Base-by-base conservation (phyloP, 2,888 invertebrate genomes). In the Notodonta ziczac region DNA sequence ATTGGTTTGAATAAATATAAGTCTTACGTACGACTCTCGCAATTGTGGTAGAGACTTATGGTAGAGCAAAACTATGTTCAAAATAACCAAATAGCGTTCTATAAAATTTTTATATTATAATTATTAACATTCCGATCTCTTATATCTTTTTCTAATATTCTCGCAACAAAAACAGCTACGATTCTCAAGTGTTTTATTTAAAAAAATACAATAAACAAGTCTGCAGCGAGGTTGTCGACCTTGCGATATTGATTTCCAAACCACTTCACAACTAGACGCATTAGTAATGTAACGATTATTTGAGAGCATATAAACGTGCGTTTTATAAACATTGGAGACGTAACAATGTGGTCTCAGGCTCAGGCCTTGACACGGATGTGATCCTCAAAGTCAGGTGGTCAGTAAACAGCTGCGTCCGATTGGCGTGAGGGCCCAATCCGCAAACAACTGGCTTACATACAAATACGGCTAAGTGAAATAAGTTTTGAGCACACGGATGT, bases 351-450 rank as follows among this genome's bases (percentile, higher is more conserved):
- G 70, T 73, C 73, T 70, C 67, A 68, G n/a, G n/a, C n/a, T 63
- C 57, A 76, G 73, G 69, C 87, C 87, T 87, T 86, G 87, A 79
- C 87, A 86, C 74, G 74, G 78, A 78, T 85, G 83, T 81, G 77
- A 78, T 76, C 71, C 74, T 83, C 83, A 83, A 84, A 84, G 86
- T 80, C 84, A 82, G 72, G 79, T 81, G 76, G 74, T 74, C 75
- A 82, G 82, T 81, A 79, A 82, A 76, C 68, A 63, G 65, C 77
- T 68, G 72, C 62, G 74, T 82, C 78, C 66, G 74, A 72, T 72
- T 65, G 66, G 72, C 65, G 56, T 65, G 71, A 68, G 65, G 69
- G 57, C 62, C 66, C 68, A 68, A 63, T 73, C 64, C 57, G 66
- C 63, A 65, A 68, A 39, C 52, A 53, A 10, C 44, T 56, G 56